Evolutionary conservation across 2,888 invertebrate species (phyloP).

Genomic region (Oligia fasciuncula): DNA sequence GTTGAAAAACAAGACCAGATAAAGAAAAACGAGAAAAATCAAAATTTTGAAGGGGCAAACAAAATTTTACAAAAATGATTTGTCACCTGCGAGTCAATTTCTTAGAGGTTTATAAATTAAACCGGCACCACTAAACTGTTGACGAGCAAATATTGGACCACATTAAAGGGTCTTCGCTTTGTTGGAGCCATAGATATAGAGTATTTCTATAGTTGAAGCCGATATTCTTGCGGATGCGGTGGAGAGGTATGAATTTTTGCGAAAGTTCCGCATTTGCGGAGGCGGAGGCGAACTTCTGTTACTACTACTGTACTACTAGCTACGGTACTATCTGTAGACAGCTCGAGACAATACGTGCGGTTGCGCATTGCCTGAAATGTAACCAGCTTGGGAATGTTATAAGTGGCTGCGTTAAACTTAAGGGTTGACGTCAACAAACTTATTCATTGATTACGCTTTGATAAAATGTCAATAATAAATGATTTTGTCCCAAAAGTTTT

Average conservation of each 20-base stretch:
- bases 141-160: background rate
- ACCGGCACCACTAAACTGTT: too few relatives aligned
- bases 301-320: too few relatives aligned
- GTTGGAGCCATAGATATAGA: background rate
- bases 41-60: background rate
- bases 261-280: background rate
- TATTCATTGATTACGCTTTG: background rate
- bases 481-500: background rate
- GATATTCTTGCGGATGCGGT: background rate
- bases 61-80: too few relatives aligned
- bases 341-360: conserved; percentile 18
- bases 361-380: conserved; percentile 23
- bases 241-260: too few relatives aligned
- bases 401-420: background rate
- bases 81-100: background rate
- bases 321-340: background rate
- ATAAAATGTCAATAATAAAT: background rate
- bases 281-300: background rate
- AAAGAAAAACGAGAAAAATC: background rate
- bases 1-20: background rate
- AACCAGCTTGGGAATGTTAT: background rate
- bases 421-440: background rate
- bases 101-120: background rate
- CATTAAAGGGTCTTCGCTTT: background rate
- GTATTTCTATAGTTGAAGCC: background rate